Conservation (phyloP, 2,797 vertebrate species). For the Falco concolor region DNA sequence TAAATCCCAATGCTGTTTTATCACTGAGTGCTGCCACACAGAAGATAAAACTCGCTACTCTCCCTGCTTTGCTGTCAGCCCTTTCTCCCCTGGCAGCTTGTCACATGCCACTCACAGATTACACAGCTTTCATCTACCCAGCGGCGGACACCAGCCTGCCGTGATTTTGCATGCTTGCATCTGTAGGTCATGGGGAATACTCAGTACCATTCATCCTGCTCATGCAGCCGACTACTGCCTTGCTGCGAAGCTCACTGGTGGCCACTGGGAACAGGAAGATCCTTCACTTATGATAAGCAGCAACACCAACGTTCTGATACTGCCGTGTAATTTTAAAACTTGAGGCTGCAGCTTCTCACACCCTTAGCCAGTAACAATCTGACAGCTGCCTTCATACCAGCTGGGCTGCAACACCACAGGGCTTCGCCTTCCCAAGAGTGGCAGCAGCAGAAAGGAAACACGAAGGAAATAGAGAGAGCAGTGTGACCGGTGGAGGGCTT, state of each 20-base stretch:
- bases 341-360: background rate
- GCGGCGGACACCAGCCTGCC: rapidly evolving
- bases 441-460: background rate
- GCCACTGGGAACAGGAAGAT: background rate
- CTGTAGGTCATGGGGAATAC: background rate
- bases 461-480: rapidly evolving
- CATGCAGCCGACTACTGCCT: rapidly evolving
- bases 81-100: background rate
- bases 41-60: background rate
- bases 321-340: background rate
- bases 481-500: background rate
- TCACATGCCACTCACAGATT: background rate
- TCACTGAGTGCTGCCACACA: background rate
- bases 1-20: slow-evolving; percentile 1
- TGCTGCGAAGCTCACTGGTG: rapidly evolving
- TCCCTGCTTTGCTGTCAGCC: background rate
- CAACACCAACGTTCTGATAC: background rate
- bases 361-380: background rate
- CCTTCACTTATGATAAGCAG: rapidly evolving
- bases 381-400: background rate
- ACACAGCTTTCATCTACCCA: background rate
- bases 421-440: background rate
- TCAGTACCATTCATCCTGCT: rapidly evolving
- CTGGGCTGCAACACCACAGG: background rate
- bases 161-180: rapidly evolving